phyloP scores from a whole-genome alignment of 2,797 vertebrate genomes.

The Phylloscopus collybita region DNA sequence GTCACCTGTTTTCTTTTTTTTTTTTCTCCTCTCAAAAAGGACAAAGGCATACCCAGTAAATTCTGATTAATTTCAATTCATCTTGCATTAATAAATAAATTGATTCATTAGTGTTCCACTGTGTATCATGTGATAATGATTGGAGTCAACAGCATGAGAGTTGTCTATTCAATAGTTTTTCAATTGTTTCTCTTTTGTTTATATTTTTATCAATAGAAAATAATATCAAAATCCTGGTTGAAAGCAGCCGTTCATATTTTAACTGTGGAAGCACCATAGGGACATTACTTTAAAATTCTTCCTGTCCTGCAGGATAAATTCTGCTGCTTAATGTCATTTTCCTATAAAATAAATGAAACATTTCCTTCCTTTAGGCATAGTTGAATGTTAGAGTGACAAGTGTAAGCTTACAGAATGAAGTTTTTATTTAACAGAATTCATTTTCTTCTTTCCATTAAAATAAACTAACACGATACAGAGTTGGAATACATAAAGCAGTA shows the following conservation, averaged over 20 bases:
- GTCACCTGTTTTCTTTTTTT: too few species aligned
- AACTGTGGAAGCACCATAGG: not conserved
- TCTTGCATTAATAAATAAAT: not conserved
- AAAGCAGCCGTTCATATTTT: not conserved
- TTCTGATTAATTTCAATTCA: not conserved
- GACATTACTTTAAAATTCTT: not conserved
- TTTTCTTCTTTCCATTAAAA: conserved; percentile 1
- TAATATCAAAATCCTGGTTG: not conserved
- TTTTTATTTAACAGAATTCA: conserved; percentile 7
- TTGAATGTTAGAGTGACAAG: not conserved
- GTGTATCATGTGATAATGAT: not conserved
- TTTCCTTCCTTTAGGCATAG: not conserved
- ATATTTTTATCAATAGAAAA: not conserved
- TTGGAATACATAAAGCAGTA: not conserved
- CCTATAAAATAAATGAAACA: not conserved
- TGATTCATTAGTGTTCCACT: not conserved
- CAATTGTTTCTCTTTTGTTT: not conserved
- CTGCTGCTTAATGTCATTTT: not conserved
- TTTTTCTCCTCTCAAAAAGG: not conserved
- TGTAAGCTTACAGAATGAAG: not conserved
- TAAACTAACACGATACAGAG: not conserved
- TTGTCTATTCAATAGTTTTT: not conserved
- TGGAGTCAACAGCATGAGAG: not conserved
- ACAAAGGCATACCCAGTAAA: not conserved
- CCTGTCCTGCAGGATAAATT: not conserved